Percentiles rank a stretch among this genome's conserved stretches.
These are phyloP conservation scores for Gonioctena quinquepunctata DNA, from an alignment of 1,140 invertebrate genomes.

Conservation along the genomic window DNA sequence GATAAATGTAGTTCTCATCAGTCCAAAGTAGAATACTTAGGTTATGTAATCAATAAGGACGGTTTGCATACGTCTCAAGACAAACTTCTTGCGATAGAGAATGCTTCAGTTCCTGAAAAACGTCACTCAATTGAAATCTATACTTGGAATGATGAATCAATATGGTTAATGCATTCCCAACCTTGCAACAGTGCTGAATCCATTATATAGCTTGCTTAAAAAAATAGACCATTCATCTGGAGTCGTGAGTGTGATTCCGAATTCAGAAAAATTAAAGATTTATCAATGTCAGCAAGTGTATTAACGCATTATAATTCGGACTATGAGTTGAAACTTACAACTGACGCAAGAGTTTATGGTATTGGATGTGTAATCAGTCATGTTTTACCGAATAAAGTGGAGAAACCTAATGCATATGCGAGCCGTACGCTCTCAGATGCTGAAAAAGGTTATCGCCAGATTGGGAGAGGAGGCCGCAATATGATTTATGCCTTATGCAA, in stretches of 20 bases:
- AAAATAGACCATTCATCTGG: not conserved
- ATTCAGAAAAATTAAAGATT: not conserved
- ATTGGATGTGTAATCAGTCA: not conserved
- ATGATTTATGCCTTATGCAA: too few relatives aligned
- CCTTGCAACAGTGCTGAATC: constrained; percentile 21
- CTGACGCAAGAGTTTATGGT: not conserved
- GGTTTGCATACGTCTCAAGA: constrained; percentile 40
- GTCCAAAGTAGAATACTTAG: not conserved
- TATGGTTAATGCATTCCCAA: not conserved
- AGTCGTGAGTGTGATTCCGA: not conserved
- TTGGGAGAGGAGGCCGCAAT: too few relatives aligned
- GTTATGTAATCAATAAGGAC: too few relatives aligned
- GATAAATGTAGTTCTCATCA: not conserved
- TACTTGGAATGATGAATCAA: not conserved
- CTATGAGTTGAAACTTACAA: constrained; percentile 24
- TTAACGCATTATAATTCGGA: not conserved
- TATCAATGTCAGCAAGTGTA: not conserved
- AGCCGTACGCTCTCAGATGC: too few relatives aligned
- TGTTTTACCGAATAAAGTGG: too few relatives aligned
- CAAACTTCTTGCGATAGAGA: constrained; percentile 7
- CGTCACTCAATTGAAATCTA: constrained; percentile 23
- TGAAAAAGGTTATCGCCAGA: too few relatives aligned
- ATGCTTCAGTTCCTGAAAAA: not conserved
- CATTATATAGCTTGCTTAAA: not conserved
- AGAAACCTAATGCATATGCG: not conserved